phyloP scores from a whole-genome alignment of 2,888 invertebrate genomes.

The Drosophila leonis region DNA sequence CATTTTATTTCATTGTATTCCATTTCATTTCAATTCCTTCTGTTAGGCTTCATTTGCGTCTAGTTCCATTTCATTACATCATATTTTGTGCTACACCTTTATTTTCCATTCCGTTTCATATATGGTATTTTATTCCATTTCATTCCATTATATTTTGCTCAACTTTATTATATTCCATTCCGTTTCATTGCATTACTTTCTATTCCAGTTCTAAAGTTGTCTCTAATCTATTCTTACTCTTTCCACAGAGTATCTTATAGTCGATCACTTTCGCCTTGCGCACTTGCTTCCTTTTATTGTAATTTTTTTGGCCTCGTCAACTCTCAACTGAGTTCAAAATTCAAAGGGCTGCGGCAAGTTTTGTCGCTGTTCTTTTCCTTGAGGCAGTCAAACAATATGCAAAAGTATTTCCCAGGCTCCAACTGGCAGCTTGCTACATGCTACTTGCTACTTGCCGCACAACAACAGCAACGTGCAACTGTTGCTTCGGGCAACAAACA shows the following conservation, averaged over 20 bases:
- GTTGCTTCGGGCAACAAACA: constrained; percentile 49
- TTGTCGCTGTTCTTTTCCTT: constrained; percentile 21
- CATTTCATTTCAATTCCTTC: no score
- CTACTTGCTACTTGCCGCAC: constrained; percentile 2
- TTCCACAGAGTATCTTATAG: background rate
- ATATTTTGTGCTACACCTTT: background rate
- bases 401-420: constrained; percentile 39
- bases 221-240: no score
- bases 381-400: constrained; percentile 42
- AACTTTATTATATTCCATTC: background rate
- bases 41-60: no score
- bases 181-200: background rate
- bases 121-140: background rate
- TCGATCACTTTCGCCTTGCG: background rate
- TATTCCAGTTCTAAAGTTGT: background rate
- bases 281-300: background rate
- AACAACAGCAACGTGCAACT: constrained; percentile 28
- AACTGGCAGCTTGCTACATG: constrained; percentile 5
- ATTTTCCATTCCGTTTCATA: background rate
- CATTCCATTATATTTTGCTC: background rate
- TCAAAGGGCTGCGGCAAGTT: constrained; percentile 58
- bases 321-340: constrained; percentile 40
- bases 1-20: background rate
- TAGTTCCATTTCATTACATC: background rate
- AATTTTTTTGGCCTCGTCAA: constrained; percentile 26